These are phyloP conservation scores for Muscina levida DNA, from an alignment of 2,888 invertebrate species.

Conservation along the genomic window DNA sequence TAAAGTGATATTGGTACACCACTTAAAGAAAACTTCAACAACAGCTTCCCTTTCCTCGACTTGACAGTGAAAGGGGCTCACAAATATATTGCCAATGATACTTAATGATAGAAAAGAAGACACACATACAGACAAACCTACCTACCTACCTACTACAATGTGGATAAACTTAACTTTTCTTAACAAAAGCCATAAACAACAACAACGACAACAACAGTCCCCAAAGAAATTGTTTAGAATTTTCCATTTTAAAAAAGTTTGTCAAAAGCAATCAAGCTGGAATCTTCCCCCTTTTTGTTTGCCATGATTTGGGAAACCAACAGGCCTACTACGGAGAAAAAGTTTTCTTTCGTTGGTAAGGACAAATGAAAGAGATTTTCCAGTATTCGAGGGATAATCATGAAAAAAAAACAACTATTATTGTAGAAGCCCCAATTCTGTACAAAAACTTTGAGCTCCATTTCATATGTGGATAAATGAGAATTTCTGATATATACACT, in stretches of 20 bases:
- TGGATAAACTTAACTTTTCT: constrained; percentile 19
- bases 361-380: constrained; percentile 48
- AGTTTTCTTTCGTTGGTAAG: constrained; percentile 24
- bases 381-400: constrained; percentile 25
- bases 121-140: constrained; percentile 30
- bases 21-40: constrained; percentile 36
- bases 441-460: constrained; percentile 35
- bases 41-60: neutral
- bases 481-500: too few species aligned
- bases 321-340: constrained; percentile 50
- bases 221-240: constrained; percentile 50
- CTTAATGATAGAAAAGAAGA: constrained; percentile 52
- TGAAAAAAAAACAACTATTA: constrained; percentile 10
- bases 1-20: constrained; percentile 55
- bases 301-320: constrained; percentile 41
- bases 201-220: constrained; percentile 10
- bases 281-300: constrained; percentile 51
- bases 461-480: neutral
- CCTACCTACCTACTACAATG: neutral
- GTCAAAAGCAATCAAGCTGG: constrained; percentile 60
- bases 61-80: neutral
- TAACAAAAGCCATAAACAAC: constrained; percentile 46
- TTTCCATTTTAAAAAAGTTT: constrained; percentile 46
- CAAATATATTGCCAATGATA: constrained; percentile 39
- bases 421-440: constrained; percentile 25